Percentiles rank a stretch among this genome's conserved stretches.
Conservation (phyloP, 2,888 invertebrate species). For the Netelia melanura region DNA sequence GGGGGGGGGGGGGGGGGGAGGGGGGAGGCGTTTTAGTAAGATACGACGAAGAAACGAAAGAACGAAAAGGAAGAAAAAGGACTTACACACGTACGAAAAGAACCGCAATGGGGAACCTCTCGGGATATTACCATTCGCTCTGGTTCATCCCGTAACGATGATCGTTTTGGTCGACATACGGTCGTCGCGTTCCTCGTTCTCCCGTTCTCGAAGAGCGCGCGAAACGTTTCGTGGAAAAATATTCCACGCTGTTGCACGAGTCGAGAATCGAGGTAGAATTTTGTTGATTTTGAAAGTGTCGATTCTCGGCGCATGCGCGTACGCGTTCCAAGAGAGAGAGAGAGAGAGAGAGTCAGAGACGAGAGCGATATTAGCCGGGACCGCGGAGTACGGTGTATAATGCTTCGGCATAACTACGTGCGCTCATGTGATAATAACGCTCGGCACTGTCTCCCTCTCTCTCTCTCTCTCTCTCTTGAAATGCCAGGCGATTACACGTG, state of each 20-base stretch:
- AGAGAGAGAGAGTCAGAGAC: not conserved
- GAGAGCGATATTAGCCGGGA: constrained; percentile 21
- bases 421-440: constrained; percentile 58
- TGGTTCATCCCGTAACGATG: constrained; percentile 43
- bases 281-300: constrained; percentile 3
- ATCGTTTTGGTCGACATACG: constrained; percentile 41
- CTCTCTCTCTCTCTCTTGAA: constrained; percentile 39
- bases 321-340: too few relatives aligned
- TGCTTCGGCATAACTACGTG: constrained; percentile 40
- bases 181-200: not conserved
- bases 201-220: not conserved
- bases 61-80: not conserved
- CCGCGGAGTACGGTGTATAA: constrained; percentile 39
- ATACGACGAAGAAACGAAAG: not conserved
- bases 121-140: too few relatives aligned
- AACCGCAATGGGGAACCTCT: constrained; percentile 13
- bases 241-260: constrained; percentile 41
- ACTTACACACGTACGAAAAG: not conserved
- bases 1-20: too few relatives aligned
- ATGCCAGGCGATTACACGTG: constrained; percentile 65
- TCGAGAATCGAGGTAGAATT: not conserved
- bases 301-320: constrained; percentile 23
- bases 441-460: not conserved
- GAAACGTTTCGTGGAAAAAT: constrained; percentile 41
- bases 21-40: too few relatives aligned